Percentiles rank a stretch among this genome's conserved stretches.
Evolutionary conservation across 2,797 vertebrate species (phyloP).

Genomic region (Cuculus canorus): DNA sequence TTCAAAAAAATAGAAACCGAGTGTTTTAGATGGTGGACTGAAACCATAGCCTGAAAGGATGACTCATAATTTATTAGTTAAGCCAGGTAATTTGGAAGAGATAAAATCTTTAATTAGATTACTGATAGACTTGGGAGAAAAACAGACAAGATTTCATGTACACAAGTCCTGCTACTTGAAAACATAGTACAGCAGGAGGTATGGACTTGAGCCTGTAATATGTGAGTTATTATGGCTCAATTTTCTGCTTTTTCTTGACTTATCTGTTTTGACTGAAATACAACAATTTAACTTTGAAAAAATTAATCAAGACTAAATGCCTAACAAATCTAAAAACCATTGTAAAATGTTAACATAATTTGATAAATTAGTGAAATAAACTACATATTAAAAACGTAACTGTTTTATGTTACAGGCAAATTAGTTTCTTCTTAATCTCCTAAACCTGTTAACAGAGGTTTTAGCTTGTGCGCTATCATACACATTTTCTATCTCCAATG

Average conservation of each 20-base stretch:
- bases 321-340: neutral
- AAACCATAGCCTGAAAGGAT: neutral
- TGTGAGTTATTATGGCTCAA: neutral
- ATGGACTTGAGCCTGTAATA: neutral
- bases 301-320: constrained; percentile 3
- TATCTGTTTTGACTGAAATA: neutral
- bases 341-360: constrained; percentile 16
- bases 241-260: neutral
- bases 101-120: neutral
- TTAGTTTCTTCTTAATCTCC: neutral
- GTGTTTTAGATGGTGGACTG: neutral
- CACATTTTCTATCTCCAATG: neutral
- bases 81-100: neutral
- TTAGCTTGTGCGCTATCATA: neutral
- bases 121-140: neutral
- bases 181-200: neutral
- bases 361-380: neutral
- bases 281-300: neutral
- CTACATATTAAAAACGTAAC: neutral
- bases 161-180: neutral
- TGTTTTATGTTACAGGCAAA: neutral
- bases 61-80: neutral
- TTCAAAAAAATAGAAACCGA: neutral
- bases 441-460: constrained; percentile 8
- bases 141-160: neutral